Evolutionary conservation across 2,888 invertebrate species (phyloP), one percentile per base, ranked within the genome.

Genomic region (Gastracanthus pulcherrimus): DNA sequence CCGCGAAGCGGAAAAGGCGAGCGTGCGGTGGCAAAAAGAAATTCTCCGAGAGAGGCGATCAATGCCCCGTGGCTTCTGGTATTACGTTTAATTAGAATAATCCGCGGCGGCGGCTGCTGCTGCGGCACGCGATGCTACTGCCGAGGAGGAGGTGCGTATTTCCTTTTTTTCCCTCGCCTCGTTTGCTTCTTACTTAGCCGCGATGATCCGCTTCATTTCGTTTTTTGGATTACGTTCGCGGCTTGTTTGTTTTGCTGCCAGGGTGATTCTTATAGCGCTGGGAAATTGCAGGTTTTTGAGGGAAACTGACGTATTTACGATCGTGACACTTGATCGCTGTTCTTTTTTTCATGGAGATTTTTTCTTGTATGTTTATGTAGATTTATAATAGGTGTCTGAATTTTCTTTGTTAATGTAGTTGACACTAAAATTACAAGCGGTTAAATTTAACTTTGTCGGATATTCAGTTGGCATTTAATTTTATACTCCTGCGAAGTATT

Each of bases 31-130:
- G 34, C 11, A 23, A 66, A 76, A 58, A 38, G 45, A 26, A 48
- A 23, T 36, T 36, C 51, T 48, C 41, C 45, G 13, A 64, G 60
- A 81, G 66, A 70, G 62, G 77, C 84, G 85, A 87, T 87, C 85
- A 85, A 87, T 87, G 85, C 87, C 83, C 79, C 84, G 78, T 81
- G 80, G 84, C 86, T 87, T 74, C 84, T 84, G 55, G 84, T 83
- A 76, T 86, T 85, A 85, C 85, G 84, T 86, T 86, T 85, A 85
- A 88, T 88, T 87, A 86, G 84, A 85, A 86, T 86, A 85, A 86
- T 87, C 84, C 80, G 29, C 45, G 11, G 62, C 38, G 29, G 51
- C 16, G 45, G 19, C 23, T 19, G 60, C 45, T 71, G 76, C 66
- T 69, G 75, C 83, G 77, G 67, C 78, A 58, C 82, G 81, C 71